Percentiles rank a stretch among this genome's conserved stretches.
Evolutionary conservation across 2,113 vertebrate species (phyloP).

Genomic region (Prolemur simus): DNA sequence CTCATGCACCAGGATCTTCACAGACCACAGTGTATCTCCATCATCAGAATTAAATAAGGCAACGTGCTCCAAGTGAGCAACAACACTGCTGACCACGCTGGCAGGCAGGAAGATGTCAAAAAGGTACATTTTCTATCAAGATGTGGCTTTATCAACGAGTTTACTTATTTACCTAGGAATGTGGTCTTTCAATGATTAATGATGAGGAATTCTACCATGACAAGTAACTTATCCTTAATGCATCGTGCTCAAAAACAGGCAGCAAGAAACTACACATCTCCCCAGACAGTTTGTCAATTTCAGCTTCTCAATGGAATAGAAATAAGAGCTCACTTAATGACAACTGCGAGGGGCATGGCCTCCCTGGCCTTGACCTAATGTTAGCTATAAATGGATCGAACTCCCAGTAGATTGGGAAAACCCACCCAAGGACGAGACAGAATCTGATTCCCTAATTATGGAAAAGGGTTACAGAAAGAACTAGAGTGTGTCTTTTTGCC

Average conservation of each 20-base stretch:
- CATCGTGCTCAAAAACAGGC: background rate
- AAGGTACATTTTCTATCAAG: background rate
- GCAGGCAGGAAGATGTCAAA: constrained; percentile 9
- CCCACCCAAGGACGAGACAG: background rate
- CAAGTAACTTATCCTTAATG: background rate
- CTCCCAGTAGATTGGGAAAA: background rate
- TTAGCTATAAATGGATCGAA: constrained; percentile 51
- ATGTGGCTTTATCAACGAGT: background rate
- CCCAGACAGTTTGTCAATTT: constrained; percentile 43
- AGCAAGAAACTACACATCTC: background rate
- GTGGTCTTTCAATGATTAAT: background rate
- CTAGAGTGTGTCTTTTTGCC: background rate
- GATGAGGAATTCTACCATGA: background rate
- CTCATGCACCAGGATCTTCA: background rate
- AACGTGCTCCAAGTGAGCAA: background rate
- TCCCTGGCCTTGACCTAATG: constrained; percentile 47
- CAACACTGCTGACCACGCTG: background rate
- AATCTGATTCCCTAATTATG: background rate
- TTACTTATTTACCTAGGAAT: constrained; percentile 39
- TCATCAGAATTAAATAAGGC: constrained; percentile 55
- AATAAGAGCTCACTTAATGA: constrained; percentile 63
- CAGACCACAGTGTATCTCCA: constrained; percentile 29
- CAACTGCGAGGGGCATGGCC: background rate
- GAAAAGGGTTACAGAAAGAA: background rate
- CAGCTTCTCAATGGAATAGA: constrained; percentile 54